These are phyloP conservation scores for Zaprionus bogoriensis DNA, from an alignment of 2,888 invertebrate genomes.

Conservation along the genomic window DNA sequence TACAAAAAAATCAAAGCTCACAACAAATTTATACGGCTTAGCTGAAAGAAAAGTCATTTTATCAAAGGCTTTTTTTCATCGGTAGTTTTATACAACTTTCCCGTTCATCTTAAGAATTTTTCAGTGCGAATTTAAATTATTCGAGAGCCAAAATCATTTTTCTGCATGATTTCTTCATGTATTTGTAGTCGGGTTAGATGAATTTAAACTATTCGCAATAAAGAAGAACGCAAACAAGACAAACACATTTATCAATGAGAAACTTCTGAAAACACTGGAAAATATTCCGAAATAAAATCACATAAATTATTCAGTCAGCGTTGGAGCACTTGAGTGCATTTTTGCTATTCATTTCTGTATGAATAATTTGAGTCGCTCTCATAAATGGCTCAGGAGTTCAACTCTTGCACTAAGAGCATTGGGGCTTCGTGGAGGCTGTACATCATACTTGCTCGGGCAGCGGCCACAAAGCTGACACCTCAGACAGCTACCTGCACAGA, in stretches of 20 bases:
- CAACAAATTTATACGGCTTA: no score
- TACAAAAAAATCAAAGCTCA: background rate
- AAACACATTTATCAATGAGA: background rate
- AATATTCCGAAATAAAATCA: background rate
- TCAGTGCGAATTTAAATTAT: no score
- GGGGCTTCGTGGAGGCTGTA: conserved; percentile 6
- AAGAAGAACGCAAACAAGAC: no score
- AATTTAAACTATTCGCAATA: no score
- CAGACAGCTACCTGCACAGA: conserved; percentile 43
- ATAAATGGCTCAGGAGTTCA: background rate
- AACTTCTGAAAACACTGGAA: background rate
- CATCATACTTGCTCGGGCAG: conserved; percentile 35
- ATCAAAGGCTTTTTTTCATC: no score
- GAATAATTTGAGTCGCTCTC: background rate
- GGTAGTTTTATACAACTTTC: no score
- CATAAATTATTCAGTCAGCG: background rate
- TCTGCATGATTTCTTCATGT: no score
- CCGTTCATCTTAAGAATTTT: no score
- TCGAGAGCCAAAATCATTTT: no score
- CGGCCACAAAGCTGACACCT: conserved; percentile 69
- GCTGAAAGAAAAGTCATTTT: no score
- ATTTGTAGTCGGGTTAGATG: no score
- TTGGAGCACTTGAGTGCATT: background rate
- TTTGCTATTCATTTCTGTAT: background rate
- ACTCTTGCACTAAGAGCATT: conserved; percentile 17